phyloP scores from a whole-genome alignment of 2,888 invertebrate genomes.

The Leucozona laternaria region DNA sequence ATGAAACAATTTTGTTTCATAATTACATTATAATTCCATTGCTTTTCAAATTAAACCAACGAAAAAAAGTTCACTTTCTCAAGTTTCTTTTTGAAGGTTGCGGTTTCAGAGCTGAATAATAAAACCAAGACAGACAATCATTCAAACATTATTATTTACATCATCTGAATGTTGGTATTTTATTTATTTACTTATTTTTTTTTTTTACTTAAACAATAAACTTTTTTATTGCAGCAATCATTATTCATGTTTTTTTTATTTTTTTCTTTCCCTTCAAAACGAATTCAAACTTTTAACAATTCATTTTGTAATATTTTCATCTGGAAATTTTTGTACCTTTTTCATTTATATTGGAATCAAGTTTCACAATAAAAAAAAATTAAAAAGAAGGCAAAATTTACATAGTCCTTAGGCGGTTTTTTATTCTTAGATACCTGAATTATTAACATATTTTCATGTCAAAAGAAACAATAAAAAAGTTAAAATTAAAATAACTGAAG shows the following conservation, averaged over 20 bases:
- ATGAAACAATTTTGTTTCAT: neutral
- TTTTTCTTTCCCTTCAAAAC: neutral
- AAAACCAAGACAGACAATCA: neutral
- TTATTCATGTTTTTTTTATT: conserved; percentile 4
- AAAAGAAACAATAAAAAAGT: conserved; percentile 8
- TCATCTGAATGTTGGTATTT: neutral
- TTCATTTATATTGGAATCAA: conserved; percentile 10
- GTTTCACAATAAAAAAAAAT: neutral
- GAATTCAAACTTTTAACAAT: conserved; percentile 22
- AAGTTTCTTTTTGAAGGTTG: neutral
- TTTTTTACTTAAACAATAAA: neutral
- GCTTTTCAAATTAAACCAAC: neutral
- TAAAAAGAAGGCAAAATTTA: conserved; percentile 15
- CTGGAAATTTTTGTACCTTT: neutral
- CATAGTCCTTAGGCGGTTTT: conserved; percentile 15
- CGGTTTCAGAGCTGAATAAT: neutral
- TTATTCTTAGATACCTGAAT: neutral
- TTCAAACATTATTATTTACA: conserved; percentile 6
- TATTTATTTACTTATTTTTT: neutral
- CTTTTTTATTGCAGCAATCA: conserved; percentile 17
- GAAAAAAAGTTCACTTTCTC: neutral
- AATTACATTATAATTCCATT: neutral
- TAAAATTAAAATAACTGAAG: conserved; percentile 20
- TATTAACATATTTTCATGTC: conserved; percentile 14
- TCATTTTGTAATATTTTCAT: conserved; percentile 7